Evolutionary conservation across 2,888 invertebrate genomes (phyloP).

Genomic region (Pseudeuparius sepicola): DNA sequence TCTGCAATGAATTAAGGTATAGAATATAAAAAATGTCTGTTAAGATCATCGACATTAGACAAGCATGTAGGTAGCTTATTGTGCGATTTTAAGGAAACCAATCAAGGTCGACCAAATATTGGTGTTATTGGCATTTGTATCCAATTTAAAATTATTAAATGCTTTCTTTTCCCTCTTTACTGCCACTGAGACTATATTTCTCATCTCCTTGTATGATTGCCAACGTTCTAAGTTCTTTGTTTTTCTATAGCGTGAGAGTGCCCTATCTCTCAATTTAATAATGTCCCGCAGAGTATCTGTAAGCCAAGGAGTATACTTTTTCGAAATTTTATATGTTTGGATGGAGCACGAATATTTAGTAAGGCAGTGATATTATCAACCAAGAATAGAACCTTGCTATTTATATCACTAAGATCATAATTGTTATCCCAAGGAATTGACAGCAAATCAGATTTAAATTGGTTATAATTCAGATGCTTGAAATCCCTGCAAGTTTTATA

Average conservation of each 20-base stretch:
- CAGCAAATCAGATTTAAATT: neutral
- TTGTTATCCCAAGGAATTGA: neutral
- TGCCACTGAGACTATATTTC: neutral
- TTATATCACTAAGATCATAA: constrained; percentile 1
- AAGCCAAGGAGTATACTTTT: constrained; percentile 1
- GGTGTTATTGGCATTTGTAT: neutral
- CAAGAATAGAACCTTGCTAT: neutral
- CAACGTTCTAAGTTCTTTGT: neutral
- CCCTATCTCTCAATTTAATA: neutral
- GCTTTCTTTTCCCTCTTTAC: constrained; percentile 2
- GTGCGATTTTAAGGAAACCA: neutral
- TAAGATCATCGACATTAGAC: neutral
- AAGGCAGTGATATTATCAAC: constrained; percentile 40
- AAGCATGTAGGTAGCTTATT: neutral
- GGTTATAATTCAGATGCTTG: neutral
- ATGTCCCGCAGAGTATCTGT: neutral
- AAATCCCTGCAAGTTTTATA: neutral
- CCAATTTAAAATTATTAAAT: neutral
- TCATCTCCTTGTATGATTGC: neutral
- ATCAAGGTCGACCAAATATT: constrained; percentile 1
- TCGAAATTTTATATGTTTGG: constrained; percentile 2
- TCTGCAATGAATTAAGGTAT: neutral
- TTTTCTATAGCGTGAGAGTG: neutral
- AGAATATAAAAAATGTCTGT: neutral
- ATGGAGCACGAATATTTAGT: constrained; percentile 1